Evolutionary conservation across 2,888 invertebrate species (phyloP).

Genomic region (Catocala nupta): DNA sequence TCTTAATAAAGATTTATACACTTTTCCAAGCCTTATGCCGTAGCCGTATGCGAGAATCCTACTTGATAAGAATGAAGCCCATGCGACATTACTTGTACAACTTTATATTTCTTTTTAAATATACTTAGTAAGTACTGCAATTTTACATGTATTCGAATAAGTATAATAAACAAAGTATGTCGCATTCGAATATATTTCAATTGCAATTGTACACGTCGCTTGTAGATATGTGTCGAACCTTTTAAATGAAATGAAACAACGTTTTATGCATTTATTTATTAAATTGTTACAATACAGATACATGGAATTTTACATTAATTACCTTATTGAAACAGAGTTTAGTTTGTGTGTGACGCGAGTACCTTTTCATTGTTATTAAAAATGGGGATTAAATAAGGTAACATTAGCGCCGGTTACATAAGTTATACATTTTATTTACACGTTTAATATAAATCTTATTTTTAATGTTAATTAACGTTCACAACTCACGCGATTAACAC

Average conservation of each 20-base stretch:
- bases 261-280: conserved; percentile 60
- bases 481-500: conserved; percentile 39
- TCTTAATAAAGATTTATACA: too few species aligned
- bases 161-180: too few species aligned
- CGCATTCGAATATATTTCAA: too few species aligned
- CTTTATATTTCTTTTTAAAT: too few species aligned
- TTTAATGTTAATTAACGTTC: conserved; percentile 30
- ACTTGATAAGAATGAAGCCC: too few species aligned
- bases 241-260: conserved; percentile 36
- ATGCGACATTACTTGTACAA: too few species aligned
- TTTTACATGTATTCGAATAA: too few species aligned
- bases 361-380: conserved; percentile 67
- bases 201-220: too few species aligned
- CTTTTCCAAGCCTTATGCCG: too few species aligned
- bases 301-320: conserved; percentile 43
- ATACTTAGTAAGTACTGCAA: too few species aligned
- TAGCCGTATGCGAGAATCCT: too few species aligned
- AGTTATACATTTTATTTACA: conserved; percentile 59
- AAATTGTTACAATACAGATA: conserved; percentile 56
- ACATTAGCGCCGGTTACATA: conserved; percentile 82
- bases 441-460: conserved; percentile 39
- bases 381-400: conserved; percentile 75
- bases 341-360: conserved; percentile 68
- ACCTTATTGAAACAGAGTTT: conserved; percentile 35
- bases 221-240: not conserved